Percentiles rank a stretch among this genome's conserved stretches.
Conservation (phyloP, 2,113 vertebrate genomes). For the Chloropsis cyanopogon region DNA sequence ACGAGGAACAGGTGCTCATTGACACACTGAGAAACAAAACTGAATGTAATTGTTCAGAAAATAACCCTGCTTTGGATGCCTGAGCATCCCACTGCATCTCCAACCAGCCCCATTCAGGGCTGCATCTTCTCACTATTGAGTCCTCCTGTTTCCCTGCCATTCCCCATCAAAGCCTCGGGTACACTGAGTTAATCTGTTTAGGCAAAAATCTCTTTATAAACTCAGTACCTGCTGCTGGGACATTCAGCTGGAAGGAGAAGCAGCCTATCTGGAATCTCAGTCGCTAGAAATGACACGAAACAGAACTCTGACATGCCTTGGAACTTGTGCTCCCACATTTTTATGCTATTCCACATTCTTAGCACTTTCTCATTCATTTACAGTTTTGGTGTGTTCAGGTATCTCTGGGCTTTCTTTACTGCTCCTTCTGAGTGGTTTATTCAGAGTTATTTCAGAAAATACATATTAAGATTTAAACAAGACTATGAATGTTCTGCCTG, state of each 20-base stretch:
- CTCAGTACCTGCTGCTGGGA: background rate
- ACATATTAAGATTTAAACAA: fast-evolving
- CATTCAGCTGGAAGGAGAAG: background rate
- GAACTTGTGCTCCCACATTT: background rate
- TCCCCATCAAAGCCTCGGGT: background rate
- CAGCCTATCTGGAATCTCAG: background rate
- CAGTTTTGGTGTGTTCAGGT: fast-evolving
- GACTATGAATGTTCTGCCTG: fast-evolving
- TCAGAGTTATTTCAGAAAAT: background rate
- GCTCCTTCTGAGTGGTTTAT: background rate
- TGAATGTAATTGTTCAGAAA: background rate
- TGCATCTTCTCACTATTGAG: fast-evolving
- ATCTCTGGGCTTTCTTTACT: background rate
- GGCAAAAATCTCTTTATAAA: background rate
- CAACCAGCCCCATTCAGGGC: background rate
- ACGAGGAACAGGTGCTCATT: background rate
- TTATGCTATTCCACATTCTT: background rate
- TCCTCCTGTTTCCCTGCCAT: background rate
- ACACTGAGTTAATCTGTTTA: fast-evolving
- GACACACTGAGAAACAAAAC: background rate
- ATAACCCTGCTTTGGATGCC: background rate
- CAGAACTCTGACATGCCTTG: background rate
- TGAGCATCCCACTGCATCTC: background rate
- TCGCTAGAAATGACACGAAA: fast-evolving
- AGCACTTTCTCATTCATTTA: background rate